Percentiles rank a stretch among this genome's conserved stretches.
Evolutionary conservation across 2,888 invertebrate genomes (phyloP).

Genomic region (Antheraea assamensis): DNA sequence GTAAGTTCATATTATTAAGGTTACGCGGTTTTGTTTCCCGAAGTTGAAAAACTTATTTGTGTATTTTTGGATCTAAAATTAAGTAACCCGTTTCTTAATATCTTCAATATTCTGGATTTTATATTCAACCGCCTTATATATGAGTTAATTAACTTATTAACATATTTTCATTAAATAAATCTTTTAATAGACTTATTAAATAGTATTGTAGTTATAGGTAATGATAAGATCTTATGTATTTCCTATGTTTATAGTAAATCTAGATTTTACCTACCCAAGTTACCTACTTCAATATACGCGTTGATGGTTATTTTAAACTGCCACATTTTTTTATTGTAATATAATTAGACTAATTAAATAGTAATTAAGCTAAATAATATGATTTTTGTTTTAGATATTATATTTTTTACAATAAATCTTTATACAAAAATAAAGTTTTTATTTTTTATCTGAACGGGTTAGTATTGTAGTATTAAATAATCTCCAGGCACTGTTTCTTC

Average conservation of each 20-base stretch:
- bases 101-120: neutral
- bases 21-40: neutral
- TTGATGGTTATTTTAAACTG: slow-evolving; percentile 29
- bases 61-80: too few relatives aligned
- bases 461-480: too few relatives aligned
- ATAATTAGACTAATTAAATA: slow-evolving; percentile 10
- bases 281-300: slow-evolving; percentile 58
- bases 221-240: slow-evolving; percentile 36
- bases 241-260: slow-evolving; percentile 41
- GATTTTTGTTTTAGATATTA: slow-evolving; percentile 56
- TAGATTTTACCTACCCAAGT: slow-evolving; percentile 52
- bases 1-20: neutral
- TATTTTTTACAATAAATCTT: neutral
- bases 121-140: slow-evolving; percentile 16
- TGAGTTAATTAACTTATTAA: slow-evolving; percentile 51
- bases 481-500: too few relatives aligned
- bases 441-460: neutral
- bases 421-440: neutral
- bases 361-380: slow-evolving; percentile 10
- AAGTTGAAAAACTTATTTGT: neutral
- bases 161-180: neutral
- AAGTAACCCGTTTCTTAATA: too few relatives aligned
- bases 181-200: slow-evolving; percentile 35
- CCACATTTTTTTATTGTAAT: slow-evolving; percentile 22
- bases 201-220: slow-evolving; percentile 42